These are phyloP conservation scores for Cercopithecus neglectus DNA, from an alignment of 2,797 vertebrate species.

Conservation along the genomic window DNA sequence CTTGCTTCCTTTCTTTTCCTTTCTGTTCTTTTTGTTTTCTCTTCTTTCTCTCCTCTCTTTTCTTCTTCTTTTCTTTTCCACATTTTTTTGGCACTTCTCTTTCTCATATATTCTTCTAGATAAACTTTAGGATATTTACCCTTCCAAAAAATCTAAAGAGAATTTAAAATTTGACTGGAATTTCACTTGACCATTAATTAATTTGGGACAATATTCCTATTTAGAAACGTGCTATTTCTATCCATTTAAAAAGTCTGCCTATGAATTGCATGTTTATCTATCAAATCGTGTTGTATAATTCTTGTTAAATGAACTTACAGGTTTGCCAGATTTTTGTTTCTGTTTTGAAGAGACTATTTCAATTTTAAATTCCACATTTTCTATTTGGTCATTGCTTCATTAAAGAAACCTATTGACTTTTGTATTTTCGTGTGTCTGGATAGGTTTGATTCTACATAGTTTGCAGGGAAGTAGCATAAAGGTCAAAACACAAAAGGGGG, in stretches of 20 bases:
- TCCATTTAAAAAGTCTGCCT: slow-evolving; percentile 15
- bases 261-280: background rate
- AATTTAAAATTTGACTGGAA: background rate
- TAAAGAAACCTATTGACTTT: background rate
- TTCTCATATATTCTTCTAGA: background rate
- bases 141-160: background rate
- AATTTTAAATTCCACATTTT: background rate
- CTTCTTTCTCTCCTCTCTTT: background rate
- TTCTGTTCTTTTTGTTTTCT: background rate
- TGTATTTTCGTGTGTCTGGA: background rate
- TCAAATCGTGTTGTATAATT: slow-evolving; percentile 3
- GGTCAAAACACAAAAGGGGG: background rate
- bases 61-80: background rate
- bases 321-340: background rate
- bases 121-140: background rate
- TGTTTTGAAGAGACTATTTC: background rate
- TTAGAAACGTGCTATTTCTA: background rate
- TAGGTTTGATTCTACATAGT: background rate
- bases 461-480: background rate
- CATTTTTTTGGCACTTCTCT: background rate
- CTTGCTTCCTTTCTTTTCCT: background rate
- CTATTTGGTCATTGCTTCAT: background rate
- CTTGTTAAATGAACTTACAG: background rate
- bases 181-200: slow-evolving; percentile 22
- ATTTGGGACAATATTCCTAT: background rate